Conservation (phyloP, 2,113 vertebrate genomes). For the Chroicocephalus ridibundus region DNA sequence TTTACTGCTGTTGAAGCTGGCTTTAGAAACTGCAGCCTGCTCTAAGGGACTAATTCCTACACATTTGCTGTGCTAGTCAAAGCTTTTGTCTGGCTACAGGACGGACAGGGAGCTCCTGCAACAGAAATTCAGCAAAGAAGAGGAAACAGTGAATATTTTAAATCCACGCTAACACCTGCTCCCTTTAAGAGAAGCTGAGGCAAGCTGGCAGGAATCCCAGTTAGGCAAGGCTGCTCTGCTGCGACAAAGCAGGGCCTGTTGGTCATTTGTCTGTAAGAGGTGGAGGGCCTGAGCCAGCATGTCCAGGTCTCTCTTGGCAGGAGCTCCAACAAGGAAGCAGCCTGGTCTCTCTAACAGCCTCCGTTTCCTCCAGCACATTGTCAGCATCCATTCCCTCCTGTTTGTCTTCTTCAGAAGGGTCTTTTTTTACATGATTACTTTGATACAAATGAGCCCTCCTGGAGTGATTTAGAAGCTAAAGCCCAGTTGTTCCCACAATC, state of each 20-base stretch:
- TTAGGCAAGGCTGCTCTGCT: background rate
- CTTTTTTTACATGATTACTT: background rate
- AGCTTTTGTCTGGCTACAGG: conserved; percentile 4
- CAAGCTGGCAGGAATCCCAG: background rate
- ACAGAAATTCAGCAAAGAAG: background rate
- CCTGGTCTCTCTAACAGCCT: background rate
- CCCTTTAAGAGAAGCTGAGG: background rate
- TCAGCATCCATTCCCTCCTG: background rate
- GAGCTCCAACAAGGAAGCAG: background rate
- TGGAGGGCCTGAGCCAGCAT: background rate
- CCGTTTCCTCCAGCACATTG: background rate
- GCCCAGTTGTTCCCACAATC: background rate
- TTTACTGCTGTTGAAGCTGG: background rate
- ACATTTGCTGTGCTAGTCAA: conserved; percentile 4
- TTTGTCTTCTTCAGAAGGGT: background rate
- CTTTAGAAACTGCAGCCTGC: background rate
- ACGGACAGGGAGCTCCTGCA: background rate
- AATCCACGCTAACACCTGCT: background rate
- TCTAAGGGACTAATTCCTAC: conserved; percentile 8
- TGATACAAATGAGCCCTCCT: background rate
- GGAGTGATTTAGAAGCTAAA: background rate
- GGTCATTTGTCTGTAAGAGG: background rate
- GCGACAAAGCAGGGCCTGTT: background rate
- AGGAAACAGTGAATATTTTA: background rate
- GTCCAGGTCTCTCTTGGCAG: background rate